Evolutionary conservation across 2,113 vertebrate species (phyloP).

Genomic region (Bucco capensis): DNA sequence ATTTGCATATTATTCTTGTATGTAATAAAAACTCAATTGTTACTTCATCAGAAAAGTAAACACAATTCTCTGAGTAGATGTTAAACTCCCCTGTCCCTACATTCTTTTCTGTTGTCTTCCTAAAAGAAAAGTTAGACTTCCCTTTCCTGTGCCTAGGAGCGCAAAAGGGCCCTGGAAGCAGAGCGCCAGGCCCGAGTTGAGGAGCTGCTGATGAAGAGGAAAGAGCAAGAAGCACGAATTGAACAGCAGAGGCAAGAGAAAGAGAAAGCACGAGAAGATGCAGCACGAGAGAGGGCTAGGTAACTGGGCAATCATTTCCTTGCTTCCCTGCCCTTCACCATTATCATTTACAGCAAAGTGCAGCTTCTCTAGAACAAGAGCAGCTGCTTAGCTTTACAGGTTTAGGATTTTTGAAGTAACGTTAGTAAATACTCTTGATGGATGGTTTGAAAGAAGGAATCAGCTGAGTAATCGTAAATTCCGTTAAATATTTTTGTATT

Average conservation of each 20-base stretch:
- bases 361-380: neutral
- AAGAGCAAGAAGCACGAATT: constrained; percentile 93
- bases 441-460: neutral
- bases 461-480: neutral
- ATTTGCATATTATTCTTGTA: neutral
- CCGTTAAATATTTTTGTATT: neutral
- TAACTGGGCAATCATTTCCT: neutral
- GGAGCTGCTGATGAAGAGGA: constrained; percentile 88
- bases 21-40: neutral
- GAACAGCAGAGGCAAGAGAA: constrained; percentile 96
- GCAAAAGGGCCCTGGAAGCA: constrained; percentile 91
- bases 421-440: neutral
- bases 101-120: neutral
- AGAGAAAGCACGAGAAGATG: constrained; percentile 92
- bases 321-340: rapidly evolving
- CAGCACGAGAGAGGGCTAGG: constrained; percentile 94
- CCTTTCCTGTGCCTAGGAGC: constrained; percentile 77
- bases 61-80: neutral
- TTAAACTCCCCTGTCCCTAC: neutral
- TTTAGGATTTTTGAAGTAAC: neutral
- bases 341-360: neutral
- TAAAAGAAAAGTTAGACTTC: neutral
- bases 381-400: neutral
- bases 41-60: neutral
- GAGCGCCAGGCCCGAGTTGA: constrained; percentile 95